phyloP scores from a whole-genome alignment of 2,797 vertebrate species.

The Phalloptychus januarius region DNA sequence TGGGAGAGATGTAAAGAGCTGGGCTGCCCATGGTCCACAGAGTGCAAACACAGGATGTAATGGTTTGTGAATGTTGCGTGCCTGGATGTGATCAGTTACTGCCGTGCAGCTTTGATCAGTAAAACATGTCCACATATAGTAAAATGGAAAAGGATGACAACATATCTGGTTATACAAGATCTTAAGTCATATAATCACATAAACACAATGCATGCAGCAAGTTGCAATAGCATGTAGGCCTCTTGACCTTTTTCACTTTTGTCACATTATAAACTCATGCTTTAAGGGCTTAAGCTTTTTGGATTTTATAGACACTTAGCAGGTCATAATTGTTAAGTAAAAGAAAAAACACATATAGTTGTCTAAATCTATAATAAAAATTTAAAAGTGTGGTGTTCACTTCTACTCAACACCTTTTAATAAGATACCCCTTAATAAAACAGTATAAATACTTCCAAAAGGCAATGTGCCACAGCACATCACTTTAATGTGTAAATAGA shows the following conservation, averaged over 20 bases:
- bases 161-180: conserved; percentile 15
- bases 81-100: conserved; percentile 23
- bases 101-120: conserved; percentile 13
- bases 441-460: background rate
- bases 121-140: conserved; percentile 8
- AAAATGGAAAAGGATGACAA: background rate
- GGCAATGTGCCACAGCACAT: background rate
- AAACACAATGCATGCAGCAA: background rate
- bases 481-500: conserved; percentile 2
- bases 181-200: background rate
- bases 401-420: background rate
- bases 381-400: background rate
- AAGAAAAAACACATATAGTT: background rate
- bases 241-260: background rate
- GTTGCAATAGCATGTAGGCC: background rate
- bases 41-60: conserved; percentile 38
- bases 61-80: conserved; percentile 36
- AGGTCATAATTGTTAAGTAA: background rate
- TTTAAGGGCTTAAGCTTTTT: background rate
- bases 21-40: conserved; percentile 31
- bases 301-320: background rate
- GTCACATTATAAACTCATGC: background rate
- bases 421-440: background rate
- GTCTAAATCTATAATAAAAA: background rate
- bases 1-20: conserved; percentile 36